Evolutionary conservation across 2,888 invertebrate genomes (phyloP), one percentile per base, ranked within the genome.

Genomic region (Dynastes grantii): DNA sequence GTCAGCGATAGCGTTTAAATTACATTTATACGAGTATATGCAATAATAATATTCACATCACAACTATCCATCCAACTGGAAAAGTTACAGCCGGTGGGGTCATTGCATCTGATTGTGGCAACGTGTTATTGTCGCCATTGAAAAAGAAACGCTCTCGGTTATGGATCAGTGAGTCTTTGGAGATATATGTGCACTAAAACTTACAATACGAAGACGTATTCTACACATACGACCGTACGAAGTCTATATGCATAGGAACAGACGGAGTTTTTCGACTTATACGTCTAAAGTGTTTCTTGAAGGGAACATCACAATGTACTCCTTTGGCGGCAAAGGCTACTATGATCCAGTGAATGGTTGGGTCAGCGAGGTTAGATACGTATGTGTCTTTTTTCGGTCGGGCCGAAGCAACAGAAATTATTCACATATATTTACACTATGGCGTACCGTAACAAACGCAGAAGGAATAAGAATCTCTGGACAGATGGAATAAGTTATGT

Each of bases 281-380:
- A 70, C 37, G 22, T 73, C 37, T 73, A 73, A 73, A 73, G 73
- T 73, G 73, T 58, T 73, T 73, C 73, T 73, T 40, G 58, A 58
- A 58, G 58, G 58, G 16, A 58, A 73, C 73, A 73, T 73, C 73
- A 73, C 73, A 58, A 40, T 58, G 73, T 58, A 73, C 58, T 73
- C 58, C 77, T 77, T 77, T 61, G 77, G 71, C 77, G 77, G 63
- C 58, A 71, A 77, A 73, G 61, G 70, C 70, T 61, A 45, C 77
- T 77, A 53, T 68, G 77, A 61, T 71, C 71, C 68, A 29, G 71
- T 63, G 63, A 58, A 63, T 61, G 51, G 61, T 45, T 51, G 45
- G 77, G 77, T 77, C 77, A 71, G n/a, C 71, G 51, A 53, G 77
- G 77, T 77, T 61, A 77, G 77, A 77, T 77, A 77, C 71, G 71